Base-by-base conservation (phyloP, 2,797 vertebrate genomes). In the Acipenser oxyrinchus region DNA sequence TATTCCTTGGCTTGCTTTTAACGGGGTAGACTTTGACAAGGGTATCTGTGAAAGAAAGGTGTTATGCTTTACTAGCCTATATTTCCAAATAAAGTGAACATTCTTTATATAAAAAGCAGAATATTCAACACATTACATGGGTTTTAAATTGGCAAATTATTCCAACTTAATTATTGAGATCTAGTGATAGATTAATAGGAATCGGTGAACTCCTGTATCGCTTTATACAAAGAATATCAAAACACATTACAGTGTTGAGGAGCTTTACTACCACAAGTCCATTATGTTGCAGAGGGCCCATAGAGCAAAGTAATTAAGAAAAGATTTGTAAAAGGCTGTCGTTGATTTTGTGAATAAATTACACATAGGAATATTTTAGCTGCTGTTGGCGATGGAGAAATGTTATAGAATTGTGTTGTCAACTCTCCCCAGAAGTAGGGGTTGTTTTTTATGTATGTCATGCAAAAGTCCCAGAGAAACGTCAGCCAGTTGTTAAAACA, bases 81-180 rank as follows among this genome's bases (percentile, higher is more conserved):
- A 37, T 37, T 37, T 37, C 37, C 37, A 37, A 37, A 37, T 5
- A 37, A 5, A 37, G 37, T 37, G 37, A 37, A 37, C 37, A 37
- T 37, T 37, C 37, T 37, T 4, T 37, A 37, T 49, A 63, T 4
- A n/a, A 48, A 49, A 48, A 7, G 9, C 50, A 6, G 62, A 49
- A 6, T 37, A 37, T 37, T 37, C 37, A 1, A 37, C 37, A 37
- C 37, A 37, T 37, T n/a, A 7, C 15, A 11, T 58, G 55, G 7
- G 55, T 58, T 13, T 58, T 58, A 58, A 4, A 58, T 58, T 6
- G 55, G 55, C 55, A 58, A 58, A 58, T 58, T 58, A n/a, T 58
- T 2, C 10, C 55, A n/a, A 7, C 10, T 11, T 10, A 58, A 13
- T 58, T 13, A 58, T 13, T 58, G 12, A 58, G 3, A 58, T 58